Base-by-base conservation (phyloP, 2,888 invertebrate species). In the Scaptomyza polygonia region DNA sequence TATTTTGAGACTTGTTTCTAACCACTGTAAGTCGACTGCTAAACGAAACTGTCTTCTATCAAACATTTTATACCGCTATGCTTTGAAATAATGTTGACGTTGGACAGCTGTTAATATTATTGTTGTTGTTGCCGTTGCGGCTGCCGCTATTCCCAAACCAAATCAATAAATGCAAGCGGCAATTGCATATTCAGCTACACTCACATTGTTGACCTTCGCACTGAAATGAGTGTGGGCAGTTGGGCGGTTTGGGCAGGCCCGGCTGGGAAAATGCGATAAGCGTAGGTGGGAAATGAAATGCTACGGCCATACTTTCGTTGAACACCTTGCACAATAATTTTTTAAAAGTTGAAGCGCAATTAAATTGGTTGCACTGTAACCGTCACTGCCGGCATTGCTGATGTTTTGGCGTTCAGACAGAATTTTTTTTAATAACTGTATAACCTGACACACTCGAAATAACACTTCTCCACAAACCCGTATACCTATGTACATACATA, bases 371-470 rank as follows among this genome's bases (percentile, higher is more conserved):
- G 62, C 54, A 54, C 53, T 54, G 34, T 63, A 7, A 29, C 44
- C 51, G 29, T 62, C 30, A 55, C 51, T 69, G 75, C 79, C 79
- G 75, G 75, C 69, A 40, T 51, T 64, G 36, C 54, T 61, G 30
- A 49, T 49, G 43, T 51, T 36, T 34, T 30, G 36, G 39, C 29
- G 12, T 34, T 27, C 51, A 53, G 63, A 71, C 81, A 78, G 74
- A 86, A 77, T 79, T 79, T 79, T 86, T 86, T 83, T 68, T 86
- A 71, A 66, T 86, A 76, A 66, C 63, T 66, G 58, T 62, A 52
- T 57, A 57, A 56, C 81, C 39, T 16, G 39, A 29, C 32, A 36
- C 27, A 44, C 36, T 44, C 25, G 16, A 21, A 34, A 43, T 18
- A 52, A 40, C 55, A 45, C 48, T n/a, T 21, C 34, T 21, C 34